Base-by-base conservation (phyloP, 2,113 vertebrate species). In the Oncorhynchus keta region DNA sequence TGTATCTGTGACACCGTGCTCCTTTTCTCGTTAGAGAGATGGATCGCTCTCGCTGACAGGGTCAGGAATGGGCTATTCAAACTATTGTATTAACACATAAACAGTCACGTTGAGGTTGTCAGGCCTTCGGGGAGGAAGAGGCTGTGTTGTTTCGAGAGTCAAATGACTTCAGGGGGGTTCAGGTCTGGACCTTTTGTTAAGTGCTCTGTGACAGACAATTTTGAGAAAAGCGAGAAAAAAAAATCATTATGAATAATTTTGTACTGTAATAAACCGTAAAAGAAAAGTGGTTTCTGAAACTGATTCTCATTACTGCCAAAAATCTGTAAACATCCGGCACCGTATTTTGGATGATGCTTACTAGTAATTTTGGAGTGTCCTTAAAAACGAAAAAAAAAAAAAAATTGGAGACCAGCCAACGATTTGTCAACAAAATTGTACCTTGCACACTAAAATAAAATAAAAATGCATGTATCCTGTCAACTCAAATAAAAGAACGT, bases 21-120 rank as follows among this genome's bases (percentile, higher is more conserved):
- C 14, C 14, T 30, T 59, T 18, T 28, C 16, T 20, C 28, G 6
- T 4, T 4, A 14, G 49, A 30, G 30, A 4, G 26, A 72, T 59
- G 65, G 26, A 67, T 30, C 14, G 30, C 26, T 67, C 51, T 30
- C 18, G 24, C 72, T 62, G 72, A 62, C 24, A 22, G 92, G 95
- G 72, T 73, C 72, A 73, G 35, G 9, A 39, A 88, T 89, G 86
- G 90, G 90, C 88, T 92, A 90, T 95, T 93, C 90, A 92, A 95
- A 93, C 89, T 90, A 85, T 92, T 93, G 91, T 93, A 93, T 94
- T 93, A 72, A 72, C 39, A 66, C 64, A 49, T 39, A 70, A 71
- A 71, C 57, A 16, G 18, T 65, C 68, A 48, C 55, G 45, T 20
- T 59, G 11, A 68, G 64, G 49, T 73, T 65, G 62, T 71, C 66